These are phyloP conservation scores for Agonum fuliginosum DNA, from an alignment of 2,888 invertebrate genomes.

Conservation along the genomic window DNA sequence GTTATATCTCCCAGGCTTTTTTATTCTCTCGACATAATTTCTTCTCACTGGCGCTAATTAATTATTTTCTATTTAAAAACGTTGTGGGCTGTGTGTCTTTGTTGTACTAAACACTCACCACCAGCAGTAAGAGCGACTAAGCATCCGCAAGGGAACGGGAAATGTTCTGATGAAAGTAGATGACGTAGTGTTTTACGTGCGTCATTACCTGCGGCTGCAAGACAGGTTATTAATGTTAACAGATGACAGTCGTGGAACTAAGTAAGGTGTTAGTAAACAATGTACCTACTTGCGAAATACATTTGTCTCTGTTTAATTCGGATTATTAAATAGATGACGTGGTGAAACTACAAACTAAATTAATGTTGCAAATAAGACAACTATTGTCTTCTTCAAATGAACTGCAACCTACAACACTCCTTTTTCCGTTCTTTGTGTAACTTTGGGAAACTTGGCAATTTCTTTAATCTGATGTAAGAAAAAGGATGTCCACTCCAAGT, in stretches of 20 bases:
- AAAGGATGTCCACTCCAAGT: slow-evolving; percentile 35
- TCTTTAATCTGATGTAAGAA: slow-evolving; percentile 30
- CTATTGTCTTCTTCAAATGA: slow-evolving; percentile 3
- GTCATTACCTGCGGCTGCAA: slow-evolving; percentile 49
- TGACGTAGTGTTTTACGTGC: slow-evolving; percentile 29
- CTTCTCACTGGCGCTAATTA: slow-evolving; percentile 18
- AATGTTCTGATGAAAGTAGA: slow-evolving; percentile 25
- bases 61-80: slow-evolving; percentile 30
- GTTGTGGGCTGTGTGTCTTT: no score
- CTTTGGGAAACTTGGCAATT: not conserved
- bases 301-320: slow-evolving; percentile 54
- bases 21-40: slow-evolving; percentile 30
- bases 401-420: not conserved
- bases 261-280: slow-evolving; percentile 53
- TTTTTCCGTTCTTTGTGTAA: not conserved
- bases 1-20: slow-evolving; percentile 28
- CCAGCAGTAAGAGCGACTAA: no score
- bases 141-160: not conserved
- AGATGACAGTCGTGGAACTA: slow-evolving; percentile 55
- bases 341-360: slow-evolving; percentile 28
- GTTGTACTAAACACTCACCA: no score
- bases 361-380: slow-evolving; percentile 34
- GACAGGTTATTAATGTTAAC: slow-evolving; percentile 53
- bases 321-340: slow-evolving; percentile 52
- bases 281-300: slow-evolving; percentile 48